Base-by-base conservation (phyloP, 2,797 vertebrate genomes). In the Thripadectes ignobilis region DNA sequence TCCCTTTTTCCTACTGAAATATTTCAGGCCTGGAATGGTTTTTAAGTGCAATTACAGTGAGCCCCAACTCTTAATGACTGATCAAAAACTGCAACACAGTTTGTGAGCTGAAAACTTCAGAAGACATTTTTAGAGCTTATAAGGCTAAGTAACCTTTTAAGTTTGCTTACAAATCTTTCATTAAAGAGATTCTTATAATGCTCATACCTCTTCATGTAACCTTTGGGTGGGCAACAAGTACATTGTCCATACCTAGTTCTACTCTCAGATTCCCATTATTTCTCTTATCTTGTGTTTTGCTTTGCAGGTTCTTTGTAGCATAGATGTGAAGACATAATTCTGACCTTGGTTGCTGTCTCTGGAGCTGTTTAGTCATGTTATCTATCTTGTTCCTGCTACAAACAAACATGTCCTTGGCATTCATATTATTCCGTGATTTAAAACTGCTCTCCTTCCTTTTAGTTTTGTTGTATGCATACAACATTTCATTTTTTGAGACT, bases 341-440 rank as follows among this genome's bases (percentile, higher is more conserved):
- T 59, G 32, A 23, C 74, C 54, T 80, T 49, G 23, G 12, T 61
- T 83, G 48, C 49, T 77, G 49, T 63, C 58, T 91, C 65, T 87
- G 71, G 19, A 91, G 57, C 57, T 29, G 27, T 78, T 81, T 93
- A 68, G 34, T 75, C 72, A 5, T 61, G 27, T 90, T 91, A 88
- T 23, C 55, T 89, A 3, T 69, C 91, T 91, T 91, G 45, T 85
- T 36, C 32, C 23, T 0, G 5, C 57, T 65, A 34, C 30, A 61
- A 29, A 36, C 54, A 80, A 80, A 68, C 46, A 12, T 10, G 61
- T 74, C 82, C 88, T 94, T 95, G 69, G 7, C 51, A 30, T 73
- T 94, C n/a, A 67, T 86, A 26, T 41, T 51, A 68, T 34, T 19
- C 69, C 72, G 39, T 83, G 69, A 88, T 90, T 92, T 94, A 90